Evolutionary conservation across 2,797 vertebrate species (phyloP).

Genomic region (Coccyzus lansbergi): DNA sequence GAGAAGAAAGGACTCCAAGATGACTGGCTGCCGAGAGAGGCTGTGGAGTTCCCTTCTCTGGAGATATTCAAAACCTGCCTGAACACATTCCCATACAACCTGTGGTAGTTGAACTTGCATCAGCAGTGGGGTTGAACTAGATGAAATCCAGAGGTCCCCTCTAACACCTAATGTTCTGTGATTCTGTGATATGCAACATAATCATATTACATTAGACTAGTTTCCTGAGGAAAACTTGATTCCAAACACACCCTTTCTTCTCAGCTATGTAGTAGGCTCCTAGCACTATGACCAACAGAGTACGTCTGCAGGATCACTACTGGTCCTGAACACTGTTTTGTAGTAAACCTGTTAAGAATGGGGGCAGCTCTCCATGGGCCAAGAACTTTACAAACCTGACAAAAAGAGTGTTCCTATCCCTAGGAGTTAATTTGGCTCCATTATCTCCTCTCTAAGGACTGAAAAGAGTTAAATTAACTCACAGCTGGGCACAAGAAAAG

Average conservation of each 20-base stretch:
- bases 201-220: not conserved
- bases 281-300: not conserved
- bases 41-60: too few species aligned
- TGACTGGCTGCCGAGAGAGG: too few species aligned
- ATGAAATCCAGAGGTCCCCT: too few species aligned
- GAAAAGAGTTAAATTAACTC: not conserved
- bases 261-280: not conserved
- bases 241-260: not conserved
- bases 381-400: not conserved
- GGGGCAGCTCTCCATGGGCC: not conserved
- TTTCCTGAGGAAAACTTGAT: not conserved
- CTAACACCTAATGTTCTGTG: too few species aligned
- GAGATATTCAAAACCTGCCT: too few species aligned
- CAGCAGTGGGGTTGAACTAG: too few species aligned
- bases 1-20: not conserved
- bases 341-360: not conserved
- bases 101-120: too few species aligned
- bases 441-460: not conserved
- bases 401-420: not conserved
- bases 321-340: fast-evolving
- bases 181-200: not conserved
- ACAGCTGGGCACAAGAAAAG: not conserved
- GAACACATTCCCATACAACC: too few species aligned
- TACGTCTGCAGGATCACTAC: not conserved
- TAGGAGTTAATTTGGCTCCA: not conserved